Conservation (phyloP, 2,888 invertebrate genomes). For the Brachyopa scutellaris region DNA sequence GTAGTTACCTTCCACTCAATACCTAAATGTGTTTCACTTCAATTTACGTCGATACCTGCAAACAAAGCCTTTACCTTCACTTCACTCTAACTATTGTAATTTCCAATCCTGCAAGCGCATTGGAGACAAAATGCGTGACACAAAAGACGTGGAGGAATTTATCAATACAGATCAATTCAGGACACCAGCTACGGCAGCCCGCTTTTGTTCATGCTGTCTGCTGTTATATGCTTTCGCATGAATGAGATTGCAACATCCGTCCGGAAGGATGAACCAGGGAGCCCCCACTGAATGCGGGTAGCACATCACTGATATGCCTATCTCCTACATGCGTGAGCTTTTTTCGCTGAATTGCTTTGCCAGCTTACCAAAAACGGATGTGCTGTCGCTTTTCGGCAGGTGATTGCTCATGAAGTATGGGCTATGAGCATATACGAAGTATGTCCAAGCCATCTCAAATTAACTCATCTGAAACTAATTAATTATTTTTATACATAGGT, state of each 20-base stretch:
- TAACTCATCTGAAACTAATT: background rate
- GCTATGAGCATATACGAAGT: too few species aligned
- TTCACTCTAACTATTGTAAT: background rate
- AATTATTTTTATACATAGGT: background rate
- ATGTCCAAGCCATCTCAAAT: too few species aligned
- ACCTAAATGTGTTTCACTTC: conserved; percentile 25
- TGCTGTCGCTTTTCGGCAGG: too few species aligned
- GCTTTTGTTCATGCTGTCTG: conserved; percentile 12
- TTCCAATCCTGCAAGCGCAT: background rate
- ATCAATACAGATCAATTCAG: conserved; percentile 15
- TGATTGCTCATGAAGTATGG: too few species aligned
- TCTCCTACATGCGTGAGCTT: conserved; percentile 16
- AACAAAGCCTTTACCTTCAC: conserved; percentile 29
- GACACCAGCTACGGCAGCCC: background rate
- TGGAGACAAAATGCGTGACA: conserved; percentile 31
- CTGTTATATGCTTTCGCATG: conserved; percentile 19
- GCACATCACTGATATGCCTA: background rate
- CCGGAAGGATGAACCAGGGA: conserved; percentile 2
- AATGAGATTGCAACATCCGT: conserved; percentile 41
- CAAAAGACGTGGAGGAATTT: conserved; percentile 47
- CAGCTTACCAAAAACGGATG: background rate
- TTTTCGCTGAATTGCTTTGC: background rate
- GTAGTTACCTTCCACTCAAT: background rate
- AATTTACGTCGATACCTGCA: conserved; percentile 19
- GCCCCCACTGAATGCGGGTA: background rate